Conservation (phyloP, 2,113 vertebrate species). For the Tiliqua scincoides region DNA sequence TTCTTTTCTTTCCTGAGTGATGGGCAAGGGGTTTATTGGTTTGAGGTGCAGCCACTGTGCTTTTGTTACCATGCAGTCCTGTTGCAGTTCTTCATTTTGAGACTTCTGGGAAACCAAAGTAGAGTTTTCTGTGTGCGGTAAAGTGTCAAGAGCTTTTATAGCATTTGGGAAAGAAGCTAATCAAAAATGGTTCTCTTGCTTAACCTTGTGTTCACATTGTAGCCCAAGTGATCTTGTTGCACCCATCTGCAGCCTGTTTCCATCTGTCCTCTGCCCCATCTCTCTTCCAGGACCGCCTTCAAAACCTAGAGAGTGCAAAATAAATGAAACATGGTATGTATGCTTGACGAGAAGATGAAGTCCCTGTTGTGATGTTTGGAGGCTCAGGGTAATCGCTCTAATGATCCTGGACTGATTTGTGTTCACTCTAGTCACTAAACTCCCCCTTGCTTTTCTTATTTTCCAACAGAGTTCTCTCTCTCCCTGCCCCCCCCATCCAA, state of each 20-base stretch:
- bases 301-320: background rate
- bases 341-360: background rate
- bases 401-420: background rate
- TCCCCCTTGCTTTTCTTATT: background rate
- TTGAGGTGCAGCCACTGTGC: background rate
- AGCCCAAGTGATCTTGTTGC: background rate
- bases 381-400: background rate
- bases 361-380: background rate
- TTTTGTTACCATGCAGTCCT: background rate
- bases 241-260: background rate
- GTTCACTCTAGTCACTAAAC: background rate
- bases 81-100: background rate
- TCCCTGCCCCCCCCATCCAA: no score
- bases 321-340: background rate
- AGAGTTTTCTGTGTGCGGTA: background rate
- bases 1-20: rapidly evolving
- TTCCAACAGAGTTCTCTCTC: no score
- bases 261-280: background rate
- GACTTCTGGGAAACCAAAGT: constrained; percentile 3
- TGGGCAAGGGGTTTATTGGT: background rate
- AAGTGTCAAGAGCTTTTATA: background rate
- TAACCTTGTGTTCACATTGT: background rate
- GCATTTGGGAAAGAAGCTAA: background rate
- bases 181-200: background rate
- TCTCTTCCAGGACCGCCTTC: background rate